Evolutionary conservation across 2,888 invertebrate genomes (phyloP).

Genomic region (Eulithis testata): DNA sequence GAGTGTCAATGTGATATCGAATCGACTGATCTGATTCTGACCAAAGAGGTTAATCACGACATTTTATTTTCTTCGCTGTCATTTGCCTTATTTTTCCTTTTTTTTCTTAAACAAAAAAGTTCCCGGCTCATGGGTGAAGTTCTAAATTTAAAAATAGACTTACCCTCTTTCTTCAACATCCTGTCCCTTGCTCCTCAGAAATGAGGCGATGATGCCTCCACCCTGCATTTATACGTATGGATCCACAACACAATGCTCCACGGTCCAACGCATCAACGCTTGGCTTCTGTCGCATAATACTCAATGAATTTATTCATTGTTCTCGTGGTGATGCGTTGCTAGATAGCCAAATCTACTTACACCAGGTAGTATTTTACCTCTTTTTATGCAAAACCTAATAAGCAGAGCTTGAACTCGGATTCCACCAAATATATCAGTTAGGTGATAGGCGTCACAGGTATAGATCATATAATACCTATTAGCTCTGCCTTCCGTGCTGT

Average conservation of each 20-base stretch:
- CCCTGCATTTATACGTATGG: conserved; percentile 61
- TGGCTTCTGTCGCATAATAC: conserved; percentile 63
- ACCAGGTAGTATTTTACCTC: too few relatives aligned
- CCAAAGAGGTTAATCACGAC: too few relatives aligned
- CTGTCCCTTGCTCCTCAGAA: conserved; percentile 46
- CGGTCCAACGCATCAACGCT: conserved; percentile 60
- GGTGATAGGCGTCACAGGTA: too few relatives aligned
- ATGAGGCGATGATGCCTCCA: conserved; percentile 50
- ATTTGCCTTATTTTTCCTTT: too few relatives aligned
- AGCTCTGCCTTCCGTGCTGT: too few relatives aligned
- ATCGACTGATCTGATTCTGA: too few relatives aligned
- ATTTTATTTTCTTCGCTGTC: too few relatives aligned
- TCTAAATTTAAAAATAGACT: conserved; percentile 26
- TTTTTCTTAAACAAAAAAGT: too few relatives aligned
- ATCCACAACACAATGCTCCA: conserved; percentile 53
- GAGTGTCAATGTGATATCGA: too few relatives aligned
- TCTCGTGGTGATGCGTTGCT: conserved; percentile 37
- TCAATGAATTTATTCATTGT: conserved; percentile 44
- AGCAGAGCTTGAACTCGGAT: neutral
- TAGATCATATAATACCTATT: too few relatives aligned
- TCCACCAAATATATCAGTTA: too few relatives aligned
- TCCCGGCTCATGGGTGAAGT: too few relatives aligned
- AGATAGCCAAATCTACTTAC: conserved; percentile 11
- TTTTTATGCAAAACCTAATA: neutral
- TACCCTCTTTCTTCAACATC: conserved; percentile 61